Base-by-base conservation (phyloP, 1,140 invertebrate genomes). In the Brachionus plicatilis region DNA sequence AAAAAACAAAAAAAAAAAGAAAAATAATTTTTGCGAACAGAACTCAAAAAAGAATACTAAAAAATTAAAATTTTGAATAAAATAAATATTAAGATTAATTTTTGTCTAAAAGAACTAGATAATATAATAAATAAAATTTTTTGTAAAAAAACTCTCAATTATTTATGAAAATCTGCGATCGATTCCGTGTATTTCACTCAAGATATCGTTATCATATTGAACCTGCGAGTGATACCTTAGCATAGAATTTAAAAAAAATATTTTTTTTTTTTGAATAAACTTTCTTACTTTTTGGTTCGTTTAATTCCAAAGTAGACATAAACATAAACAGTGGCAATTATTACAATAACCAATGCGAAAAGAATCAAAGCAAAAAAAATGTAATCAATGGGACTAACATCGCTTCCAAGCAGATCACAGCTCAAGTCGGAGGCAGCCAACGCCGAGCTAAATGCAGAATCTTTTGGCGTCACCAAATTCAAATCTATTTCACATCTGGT, bases 401-500 rank as follows among this genome's bases (percentile, higher is more conserved):
- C 79, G 29, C 27, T 82, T 9, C 79, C 79, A 24, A 82, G 43
- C 29, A 82, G 9, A 68, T 82, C 79, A 47, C 79, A 82, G 7
- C n/a, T 65, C 12, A 68, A 33, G 4, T 80, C 53, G 6, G 72
- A 76, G 11, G 20, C 33, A 2, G 50, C n/a, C 14, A 82, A 24
- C 14, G 50, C 33, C 2, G 53, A 82, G 3, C 17, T 33, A 20
- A 68, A 82, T 17, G 33, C 11, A 1, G 65, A 82, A 41, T 68
- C 20, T n/a, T 20, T 45, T 66, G 79, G 27, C 20, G 17, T 17
- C 1, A 65, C 41, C 14, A 65, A 11, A 24, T 53, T 65, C 37
- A 82, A 33, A 68, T 65, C 79, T 4, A 82, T 82, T 82, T 82
- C 53, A 47, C 79, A 82, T 65, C 79, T 43, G 17, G 79, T 82